Percentiles rank a stretch among this genome's conserved stretches.
Conservation (phyloP, 2,113 vertebrate species). For the Podarcis muralis region DNA sequence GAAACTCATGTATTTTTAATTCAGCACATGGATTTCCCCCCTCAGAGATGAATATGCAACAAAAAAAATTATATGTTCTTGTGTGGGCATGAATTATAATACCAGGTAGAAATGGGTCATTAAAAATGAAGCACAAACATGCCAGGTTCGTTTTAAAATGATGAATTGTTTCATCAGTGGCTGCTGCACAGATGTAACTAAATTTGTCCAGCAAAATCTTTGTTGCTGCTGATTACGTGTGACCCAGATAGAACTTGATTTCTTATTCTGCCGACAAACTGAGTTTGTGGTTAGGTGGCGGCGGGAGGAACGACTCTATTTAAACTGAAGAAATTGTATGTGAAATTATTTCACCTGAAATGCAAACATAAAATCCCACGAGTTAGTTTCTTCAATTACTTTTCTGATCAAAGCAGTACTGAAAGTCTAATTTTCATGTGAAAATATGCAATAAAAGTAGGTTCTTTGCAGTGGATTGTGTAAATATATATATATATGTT, state of each 20-base stretch:
- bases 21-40: neutral
- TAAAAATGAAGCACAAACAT: neutral
- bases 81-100: neutral
- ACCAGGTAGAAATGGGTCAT: constrained; percentile 1
- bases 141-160: constrained; percentile 22
- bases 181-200: neutral
- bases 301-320: neutral
- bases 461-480: neutral
- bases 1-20: neutral
- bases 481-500: neutral
- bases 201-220: neutral
- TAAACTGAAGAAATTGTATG: constrained; percentile 1
- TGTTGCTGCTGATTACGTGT: neutral
- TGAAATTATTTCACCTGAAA: constrained; percentile 2
- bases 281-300: neutral
- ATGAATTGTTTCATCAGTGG: constrained; percentile 8
- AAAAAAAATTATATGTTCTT: neutral
- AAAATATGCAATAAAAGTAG: neutral
- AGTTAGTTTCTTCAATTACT: neutral
- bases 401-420: neutral
- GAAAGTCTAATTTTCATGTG: constrained; percentile 1
- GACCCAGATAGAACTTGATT: constrained; percentile 6
- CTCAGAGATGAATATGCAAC: neutral
- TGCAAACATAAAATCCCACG: neutral
- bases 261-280: neutral